Base-by-base conservation (phyloP, 2,797 vertebrate species). In the Pampus argenteus region DNA sequence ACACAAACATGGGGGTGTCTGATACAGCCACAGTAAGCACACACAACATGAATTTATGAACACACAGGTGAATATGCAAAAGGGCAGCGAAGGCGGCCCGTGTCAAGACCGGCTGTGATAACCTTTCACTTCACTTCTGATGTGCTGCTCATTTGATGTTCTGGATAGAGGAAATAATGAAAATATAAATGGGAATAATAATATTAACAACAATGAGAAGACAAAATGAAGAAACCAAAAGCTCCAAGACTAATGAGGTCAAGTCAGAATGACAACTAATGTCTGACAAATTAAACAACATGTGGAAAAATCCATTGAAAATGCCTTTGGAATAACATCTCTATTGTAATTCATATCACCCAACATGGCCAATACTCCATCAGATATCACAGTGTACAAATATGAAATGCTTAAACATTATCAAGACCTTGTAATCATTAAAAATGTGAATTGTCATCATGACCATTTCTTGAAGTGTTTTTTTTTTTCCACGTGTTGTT, bases 81-180 rank as follows among this genome's bases (percentile, higher is more conserved):
- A 14, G 49, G 50, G 54, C 44, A 26, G 60, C 44, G 62, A 55
- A 66, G 67, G 63, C 13, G 17, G 57, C 25, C 8, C 20, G 42
- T 62, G 59, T 80, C 74, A 25, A 17, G 63, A 48, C 50, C 47
- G 44, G 54, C 65, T 23, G 57, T 44, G 74, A 72, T 76, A 71
- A 78, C 71, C 67, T 79, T 59, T 78, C 69, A 59, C 55, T 63
- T 74, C 51, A 59, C 28, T 50, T 68, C 55, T 71, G 28, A 65
- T 26, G 15, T 66, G 48, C 40, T 11, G 40, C 74, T 65, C 25
- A 26, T 52, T 49, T 28, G 10, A 15, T 42, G 6, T 45, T 55
- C 38, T 11, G 45, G 20, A 44, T 3, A 6, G 1, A 18, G 38
- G 14, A 61, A 52, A 22, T 14, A 45, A 47, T 56, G n/a, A 52